Conservation (phyloP, 92 coral and sea anemone genomes). For the Siderastrea radians region DNA sequence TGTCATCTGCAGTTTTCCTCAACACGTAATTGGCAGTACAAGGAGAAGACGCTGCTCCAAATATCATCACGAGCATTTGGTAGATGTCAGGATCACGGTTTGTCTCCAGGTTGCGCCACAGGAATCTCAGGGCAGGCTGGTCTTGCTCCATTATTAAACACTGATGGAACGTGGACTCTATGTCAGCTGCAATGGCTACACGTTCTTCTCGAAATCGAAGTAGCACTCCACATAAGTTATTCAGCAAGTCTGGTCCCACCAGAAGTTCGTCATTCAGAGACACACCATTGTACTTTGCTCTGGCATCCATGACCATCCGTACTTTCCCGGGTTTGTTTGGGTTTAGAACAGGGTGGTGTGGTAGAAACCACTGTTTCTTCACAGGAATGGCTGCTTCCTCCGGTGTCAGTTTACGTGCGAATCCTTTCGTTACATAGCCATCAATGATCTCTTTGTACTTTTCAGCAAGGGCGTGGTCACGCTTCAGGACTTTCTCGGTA, state of each 20-base stretch:
- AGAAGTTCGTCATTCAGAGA: constrained; percentile 62
- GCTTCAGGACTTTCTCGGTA: constrained; percentile 50
- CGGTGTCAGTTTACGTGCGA: constrained; percentile 37
- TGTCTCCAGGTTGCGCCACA: constrained; percentile 66
- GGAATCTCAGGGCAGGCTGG: constrained; percentile 71
- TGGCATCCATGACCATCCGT: constrained; percentile 52
- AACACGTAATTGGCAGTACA: constrained; percentile 54
- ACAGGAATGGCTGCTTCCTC: constrained; percentile 20
- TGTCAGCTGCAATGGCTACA: constrained; percentile 63
- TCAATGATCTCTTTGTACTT: constrained; percentile 40
- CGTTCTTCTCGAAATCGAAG: constrained; percentile 57
- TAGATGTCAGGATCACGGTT: constrained; percentile 63
- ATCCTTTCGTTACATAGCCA: constrained; percentile 37
- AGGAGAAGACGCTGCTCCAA: constrained; percentile 67
- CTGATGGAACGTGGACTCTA: constrained; percentile 65
- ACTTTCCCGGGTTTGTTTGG: constrained; percentile 62
- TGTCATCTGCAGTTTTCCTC: constrained; percentile 50
- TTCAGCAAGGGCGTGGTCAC: constrained; percentile 40
- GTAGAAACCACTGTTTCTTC: constrained; percentile 60
- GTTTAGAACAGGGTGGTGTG: constrained; percentile 49
- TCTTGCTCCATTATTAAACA: constrained; percentile 69
- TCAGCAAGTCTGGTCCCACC: constrained; percentile 70
- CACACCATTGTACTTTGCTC: constrained; percentile 59
- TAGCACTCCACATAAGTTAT: constrained; percentile 58
- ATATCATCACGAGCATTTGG: constrained; percentile 68